A percentile compares a stretch with the other conserved stretches of the same genome.
Evolutionary conservation across 2,113 vertebrate genomes (phyloP).

Genomic region (Odontesthes bonariensis): DNA sequence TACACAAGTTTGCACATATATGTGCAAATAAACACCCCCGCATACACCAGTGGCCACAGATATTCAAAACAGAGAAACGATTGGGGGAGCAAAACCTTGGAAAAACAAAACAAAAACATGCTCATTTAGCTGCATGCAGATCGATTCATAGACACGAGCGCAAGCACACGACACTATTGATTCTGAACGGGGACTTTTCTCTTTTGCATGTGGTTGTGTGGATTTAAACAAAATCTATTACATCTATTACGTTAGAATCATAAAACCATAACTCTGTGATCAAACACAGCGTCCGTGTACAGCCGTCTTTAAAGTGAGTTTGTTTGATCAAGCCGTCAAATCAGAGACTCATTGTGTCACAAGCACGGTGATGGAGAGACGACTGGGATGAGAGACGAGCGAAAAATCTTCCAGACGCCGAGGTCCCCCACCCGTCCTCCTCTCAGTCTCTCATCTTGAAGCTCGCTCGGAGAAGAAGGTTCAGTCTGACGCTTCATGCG

Average conservation of each 20-base stretch:
- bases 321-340: slow-evolving; percentile 45
- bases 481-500: slow-evolving; percentile 59
- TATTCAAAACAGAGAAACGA: not conserved
- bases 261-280: slow-evolving; percentile 16
- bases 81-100: not conserved
- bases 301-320: not conserved
- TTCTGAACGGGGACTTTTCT: slow-evolving; percentile 35
- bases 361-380: slow-evolving; percentile 25
- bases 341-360: slow-evolving; percentile 61
- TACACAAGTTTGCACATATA: slow-evolving; percentile 26
- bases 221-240: no score
- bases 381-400: slow-evolving; percentile 39
- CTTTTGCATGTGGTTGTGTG: no score
- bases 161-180: slow-evolving; percentile 42
- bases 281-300: slow-evolving; percentile 9
- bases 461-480: slow-evolving; percentile 50
- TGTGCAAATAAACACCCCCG: slow-evolving; percentile 47
- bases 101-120: slow-evolving; percentile 28
- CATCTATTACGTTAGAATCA: not conserved
- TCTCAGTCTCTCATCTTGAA: slow-evolving; percentile 43
- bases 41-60: not conserved
- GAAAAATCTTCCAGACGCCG: slow-evolving; percentile 29
- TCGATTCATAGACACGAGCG: slow-evolving; percentile 48
- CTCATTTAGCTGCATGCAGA: slow-evolving; percentile 45
- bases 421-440: slow-evolving; percentile 15